Evolutionary conservation across 2,797 vertebrate genomes (phyloP).

Genomic region (Microctenopoma steveboyesi): DNA sequence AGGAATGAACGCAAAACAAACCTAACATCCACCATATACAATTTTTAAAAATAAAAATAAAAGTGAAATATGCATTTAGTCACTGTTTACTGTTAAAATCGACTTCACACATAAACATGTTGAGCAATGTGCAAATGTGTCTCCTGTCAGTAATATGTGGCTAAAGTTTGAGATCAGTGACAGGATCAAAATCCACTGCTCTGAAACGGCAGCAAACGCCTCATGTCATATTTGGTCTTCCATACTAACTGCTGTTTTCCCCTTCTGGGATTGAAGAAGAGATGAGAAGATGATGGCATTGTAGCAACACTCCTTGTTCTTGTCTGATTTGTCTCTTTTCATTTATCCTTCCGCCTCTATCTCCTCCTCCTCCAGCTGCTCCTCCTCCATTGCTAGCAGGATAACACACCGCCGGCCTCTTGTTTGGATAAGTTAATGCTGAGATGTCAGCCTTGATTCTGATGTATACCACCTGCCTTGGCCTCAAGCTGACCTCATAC

Average conservation of each 20-base stretch:
- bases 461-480: constrained; percentile 89
- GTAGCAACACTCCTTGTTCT: constrained; percentile 47
- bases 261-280: constrained; percentile 37
- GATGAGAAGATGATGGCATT: constrained; percentile 33
- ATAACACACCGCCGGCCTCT: constrained; percentile 74
- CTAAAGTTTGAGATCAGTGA: constrained; percentile 38
- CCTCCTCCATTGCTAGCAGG: constrained; percentile 51
- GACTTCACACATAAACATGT: no score
- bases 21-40: no score
- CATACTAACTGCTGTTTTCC: constrained; percentile 45
- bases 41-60: no score
- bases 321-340: constrained; percentile 23
- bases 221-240: constrained; percentile 55
- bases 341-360: constrained; percentile 50
- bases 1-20: no score
- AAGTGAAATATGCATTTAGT: neutral
- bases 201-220: constrained; percentile 34
- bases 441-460: constrained; percentile 83
- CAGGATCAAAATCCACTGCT: constrained; percentile 43
- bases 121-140: constrained; percentile 3
- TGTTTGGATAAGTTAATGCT: constrained; percentile 86
- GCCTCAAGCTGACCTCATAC: constrained; percentile 82
- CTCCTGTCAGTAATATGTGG: constrained; percentile 27
- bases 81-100: no score
- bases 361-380: constrained; percentile 48